Evolutionary conservation across 2,797 vertebrate genomes (phyloP).

Genomic region (Lacerta agilis): DNA sequence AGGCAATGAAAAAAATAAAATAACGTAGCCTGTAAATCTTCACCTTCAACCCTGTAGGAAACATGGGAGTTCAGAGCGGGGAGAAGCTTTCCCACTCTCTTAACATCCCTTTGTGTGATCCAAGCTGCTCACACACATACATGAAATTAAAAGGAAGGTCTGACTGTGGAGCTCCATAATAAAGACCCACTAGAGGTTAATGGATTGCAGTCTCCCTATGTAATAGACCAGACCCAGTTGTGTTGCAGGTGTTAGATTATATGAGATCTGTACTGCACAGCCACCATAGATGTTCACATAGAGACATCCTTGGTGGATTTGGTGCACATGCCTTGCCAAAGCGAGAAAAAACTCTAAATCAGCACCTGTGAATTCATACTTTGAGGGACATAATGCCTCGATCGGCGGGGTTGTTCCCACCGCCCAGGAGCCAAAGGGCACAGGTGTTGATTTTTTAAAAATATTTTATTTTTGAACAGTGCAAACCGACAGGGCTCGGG

Average conservation of each 20-base stretch:
- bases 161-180: background rate
- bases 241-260: background rate
- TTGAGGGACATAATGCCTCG: conserved; percentile 64
- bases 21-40: background rate
- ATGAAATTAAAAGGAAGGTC: background rate
- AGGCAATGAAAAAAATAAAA: background rate
- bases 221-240: no score
- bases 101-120: background rate
- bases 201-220: background rate
- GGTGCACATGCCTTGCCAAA: background rate
- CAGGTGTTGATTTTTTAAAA: background rate
- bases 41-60: background rate
- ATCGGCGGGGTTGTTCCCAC: conserved; percentile 59
- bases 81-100: background rate
- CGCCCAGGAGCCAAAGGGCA: background rate
- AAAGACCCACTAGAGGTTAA: background rate
- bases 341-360: background rate
- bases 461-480: background rate
- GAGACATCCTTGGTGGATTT: background rate
- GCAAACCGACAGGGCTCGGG: background rate
- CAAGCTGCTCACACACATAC: background rate
- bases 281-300: background rate
- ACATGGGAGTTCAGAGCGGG: background rate
- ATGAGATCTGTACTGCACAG: no score
- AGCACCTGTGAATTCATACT: background rate